These are phyloP conservation scores for Idaea straminata DNA, from an alignment of 2,888 invertebrate genomes.

Conservation along the genomic window DNA sequence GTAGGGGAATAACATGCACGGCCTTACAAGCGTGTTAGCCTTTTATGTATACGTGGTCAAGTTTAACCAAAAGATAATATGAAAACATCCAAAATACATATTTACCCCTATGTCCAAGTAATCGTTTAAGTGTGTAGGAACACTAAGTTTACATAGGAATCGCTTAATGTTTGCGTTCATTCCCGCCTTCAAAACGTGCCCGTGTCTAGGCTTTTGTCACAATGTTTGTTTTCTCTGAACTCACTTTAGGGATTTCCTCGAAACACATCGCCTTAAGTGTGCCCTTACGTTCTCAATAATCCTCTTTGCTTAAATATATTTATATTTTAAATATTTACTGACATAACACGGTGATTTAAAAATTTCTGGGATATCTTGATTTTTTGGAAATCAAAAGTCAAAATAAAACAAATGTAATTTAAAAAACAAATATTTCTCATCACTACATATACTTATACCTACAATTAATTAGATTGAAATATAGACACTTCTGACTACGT, in stretches of 20 bases:
- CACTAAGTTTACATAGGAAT: conserved; percentile 11
- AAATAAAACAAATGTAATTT: not conserved
- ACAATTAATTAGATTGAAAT: too few relatives aligned
- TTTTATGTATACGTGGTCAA: too few relatives aligned
- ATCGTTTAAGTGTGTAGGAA: not conserved
- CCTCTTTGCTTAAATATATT: conserved; percentile 43
- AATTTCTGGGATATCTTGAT: not conserved
- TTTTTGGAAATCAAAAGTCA: not conserved
- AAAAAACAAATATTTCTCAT: too few relatives aligned
- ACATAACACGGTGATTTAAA: conserved; percentile 7
- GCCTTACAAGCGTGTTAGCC: too few relatives aligned
- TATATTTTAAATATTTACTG: conserved; percentile 36
- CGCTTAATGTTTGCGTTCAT: conserved; percentile 43
- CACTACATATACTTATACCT: too few relatives aligned
- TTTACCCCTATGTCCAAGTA: not conserved
- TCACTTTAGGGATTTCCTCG: conserved; percentile 41
- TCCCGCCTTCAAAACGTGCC: conserved; percentile 47
- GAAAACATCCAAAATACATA: not conserved
- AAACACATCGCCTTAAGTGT: conserved; percentile 41
- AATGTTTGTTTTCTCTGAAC: conserved; percentile 64
- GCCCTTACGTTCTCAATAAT: conserved; percentile 41
- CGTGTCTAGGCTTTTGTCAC: conserved; percentile 61
- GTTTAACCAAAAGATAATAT: not conserved
- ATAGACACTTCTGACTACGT: not conserved
- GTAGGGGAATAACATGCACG: too few relatives aligned